phyloP scores from a whole-genome alignment of 2,888 invertebrate species.

The Aphidoletes aphidimyza region DNA sequence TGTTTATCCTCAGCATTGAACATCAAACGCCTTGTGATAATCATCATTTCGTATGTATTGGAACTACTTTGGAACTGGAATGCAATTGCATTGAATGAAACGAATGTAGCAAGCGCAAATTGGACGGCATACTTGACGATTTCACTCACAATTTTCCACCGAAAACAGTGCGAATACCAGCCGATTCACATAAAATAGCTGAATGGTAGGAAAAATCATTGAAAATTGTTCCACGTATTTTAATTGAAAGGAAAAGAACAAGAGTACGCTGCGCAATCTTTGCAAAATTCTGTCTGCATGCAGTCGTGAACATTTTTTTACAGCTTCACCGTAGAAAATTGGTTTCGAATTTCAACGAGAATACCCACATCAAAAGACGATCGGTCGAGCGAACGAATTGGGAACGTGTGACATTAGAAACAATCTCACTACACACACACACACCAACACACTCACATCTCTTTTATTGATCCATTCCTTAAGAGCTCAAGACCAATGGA shows the following conservation, averaged over 20 bases:
- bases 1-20: neutral
- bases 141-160: neutral
- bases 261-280: neutral
- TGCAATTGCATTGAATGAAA: neutral
- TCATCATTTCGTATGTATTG: neutral
- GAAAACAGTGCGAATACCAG: neutral
- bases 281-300: neutral
- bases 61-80: neutral
- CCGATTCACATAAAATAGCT: neutral
- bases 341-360: neutral
- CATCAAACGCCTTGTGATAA: neutral
- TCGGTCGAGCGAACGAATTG: neutral
- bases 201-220: neutral
- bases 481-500: neutral
- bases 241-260: neutral
- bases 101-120: neutral
- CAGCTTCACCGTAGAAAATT: neutral
- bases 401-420: constrained; percentile 6
- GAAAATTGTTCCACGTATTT: neutral
- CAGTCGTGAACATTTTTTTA: constrained; percentile 11
- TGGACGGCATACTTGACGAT: neutral
- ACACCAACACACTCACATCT: no score
- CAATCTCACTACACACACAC: neutral
- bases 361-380: neutral
- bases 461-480: neutral